A percentile compares a stretch with the other conserved stretches of the same genome.
Conservation (phyloP, 2,113 vertebrate genomes). For the Brachirus orientalis region DNA sequence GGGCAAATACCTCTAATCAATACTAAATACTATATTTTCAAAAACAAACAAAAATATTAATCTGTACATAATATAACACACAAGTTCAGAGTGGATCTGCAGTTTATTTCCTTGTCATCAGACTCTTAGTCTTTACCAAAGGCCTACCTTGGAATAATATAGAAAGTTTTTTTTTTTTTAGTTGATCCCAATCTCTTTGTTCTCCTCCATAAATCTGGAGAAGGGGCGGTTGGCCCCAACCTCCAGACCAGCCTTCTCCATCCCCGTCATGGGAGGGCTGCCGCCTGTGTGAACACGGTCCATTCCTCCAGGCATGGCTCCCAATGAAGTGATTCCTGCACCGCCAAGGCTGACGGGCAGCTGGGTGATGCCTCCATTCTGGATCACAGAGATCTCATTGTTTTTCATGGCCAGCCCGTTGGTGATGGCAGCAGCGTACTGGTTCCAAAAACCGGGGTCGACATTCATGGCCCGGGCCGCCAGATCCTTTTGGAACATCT, state of each 20-base stretch:
- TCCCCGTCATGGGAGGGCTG: constrained; percentile 87
- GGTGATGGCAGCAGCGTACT: constrained; percentile 96
- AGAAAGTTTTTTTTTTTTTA: constrained; percentile 83
- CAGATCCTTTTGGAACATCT: constrained; percentile 99
- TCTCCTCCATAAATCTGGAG: constrained; percentile 97
- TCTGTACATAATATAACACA: constrained; percentile 85
- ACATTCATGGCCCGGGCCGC: constrained; percentile 96
- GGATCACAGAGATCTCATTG: constrained; percentile 99
- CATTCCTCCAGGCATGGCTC: constrained; percentile 88
- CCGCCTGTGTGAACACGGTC: constrained; percentile 89
- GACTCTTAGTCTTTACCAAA: constrained; percentile 68
- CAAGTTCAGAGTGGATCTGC: constrained; percentile 81
- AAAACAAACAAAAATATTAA: constrained; percentile 83
- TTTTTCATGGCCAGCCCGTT: constrained; percentile 99
- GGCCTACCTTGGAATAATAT: constrained; percentile 60
- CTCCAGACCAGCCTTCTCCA: constrained; percentile 91
- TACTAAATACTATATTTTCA: constrained; percentile 85
- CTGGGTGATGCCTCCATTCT: constrained; percentile 95
- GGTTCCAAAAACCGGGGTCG: constrained; percentile 97
- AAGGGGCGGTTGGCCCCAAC: constrained; percentile 89
- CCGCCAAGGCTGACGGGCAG: constrained; percentile 94
- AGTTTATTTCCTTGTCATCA: constrained; percentile 75
- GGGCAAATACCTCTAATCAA: constrained; percentile 83
- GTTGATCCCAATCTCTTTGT: constrained; percentile 99
- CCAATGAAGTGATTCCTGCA: constrained; percentile 88